Base-by-base conservation (phyloP, 1,140 invertebrate species). In the Drosophila nebulosa region DNA sequence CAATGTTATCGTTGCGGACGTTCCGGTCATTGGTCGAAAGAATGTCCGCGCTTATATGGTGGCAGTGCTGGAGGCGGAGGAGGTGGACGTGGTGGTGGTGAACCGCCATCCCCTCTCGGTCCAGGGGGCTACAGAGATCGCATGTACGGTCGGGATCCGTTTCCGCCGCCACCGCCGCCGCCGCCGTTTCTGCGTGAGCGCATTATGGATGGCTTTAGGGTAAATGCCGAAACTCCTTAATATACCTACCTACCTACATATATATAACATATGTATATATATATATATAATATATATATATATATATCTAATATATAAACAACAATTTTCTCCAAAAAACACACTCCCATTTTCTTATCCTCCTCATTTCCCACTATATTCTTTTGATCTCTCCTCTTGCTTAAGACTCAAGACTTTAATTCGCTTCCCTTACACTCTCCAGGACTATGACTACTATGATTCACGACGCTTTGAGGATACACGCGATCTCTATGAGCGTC, bases 21-120 rank as follows among this genome's bases (percentile, higher is more conserved):
- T 91, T 96, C 96, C 84, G 97, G 97, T 72, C 97, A 98, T 93
- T 98, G 97, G 97, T 98, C 96, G 76, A 97, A 97, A 94, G 96
- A 98, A 92, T 97, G 97, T 92, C 96, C 96, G 64, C 94, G 94
- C 86, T 94, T 94, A 92, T 95, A 94, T 69, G 94, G 95, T 81
- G 95, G 95, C 84, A 95, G 95, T 86, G 95, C 78, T 78, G 85
- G 84, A 69, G 89, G 89, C 68, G 86, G 83, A 64, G 86, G 83
- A 46, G 95, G 95, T 86, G 95, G 83, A 81, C 80, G 84, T 67
- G 89, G 89, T 68, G 86, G 83, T 64, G 86, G 83, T 60, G 86
- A 90, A 67, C 88, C 79, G 51, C 79, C 75, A 64, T 86, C 81
- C 51, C 81, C 81, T 59, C 73, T 90, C 24, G 84, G 80, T 69